Evolutionary conservation across 2,797 vertebrate species (phyloP), one percentile per base, ranked within the genome.

Genomic region (Sparus aurata): DNA sequence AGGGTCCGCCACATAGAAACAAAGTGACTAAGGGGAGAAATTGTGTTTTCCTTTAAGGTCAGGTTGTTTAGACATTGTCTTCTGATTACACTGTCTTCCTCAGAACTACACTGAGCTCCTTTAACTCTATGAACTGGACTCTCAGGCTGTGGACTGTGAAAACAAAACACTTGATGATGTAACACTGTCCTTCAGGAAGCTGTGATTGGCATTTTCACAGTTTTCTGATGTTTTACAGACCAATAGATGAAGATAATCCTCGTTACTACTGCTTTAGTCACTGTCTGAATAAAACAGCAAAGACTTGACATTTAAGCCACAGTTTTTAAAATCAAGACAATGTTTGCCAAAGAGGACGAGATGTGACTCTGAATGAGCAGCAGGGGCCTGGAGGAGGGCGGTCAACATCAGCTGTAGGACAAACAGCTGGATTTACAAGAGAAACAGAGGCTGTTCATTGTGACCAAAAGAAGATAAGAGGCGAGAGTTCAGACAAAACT

Each of bases 401-500:
- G 12, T 5, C 68, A 68, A 57, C 41, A 10, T 55, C 23, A 58
- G 43, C 27, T 67, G 64, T 25, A 25, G 74, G 66, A 47, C 60
- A 50, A 4, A 8, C 49, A n/a, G 15, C 23, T 69, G 34, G 60
- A 9, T 64, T n/a, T 12, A 57, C n/a, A 52, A 46, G 41, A 80
- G 52, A 64, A 69, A 75, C 1, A 46, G 18, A 55, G 27, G 27
- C 68, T 69, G 23, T 67, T 80, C 50, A 61, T 84, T 66, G 65
- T 34, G 22, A 13, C 54, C 12, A 27, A 59, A 75, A 0, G 34
- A 53, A 30, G 34, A 75, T 46, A 20, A 46, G 43, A 68, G 69
- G 62, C 9, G 0, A 73, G 69, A 79, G 62, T 82, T 76, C 59
- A 83, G 50, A 75, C 49, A 63, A 76, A 90, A 69, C 68, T 62